Evolutionary conservation across 2,888 invertebrate species (phyloP), one percentile per base, ranked within the genome.

Genomic region (Sinodicranocentrus sp.): DNA sequence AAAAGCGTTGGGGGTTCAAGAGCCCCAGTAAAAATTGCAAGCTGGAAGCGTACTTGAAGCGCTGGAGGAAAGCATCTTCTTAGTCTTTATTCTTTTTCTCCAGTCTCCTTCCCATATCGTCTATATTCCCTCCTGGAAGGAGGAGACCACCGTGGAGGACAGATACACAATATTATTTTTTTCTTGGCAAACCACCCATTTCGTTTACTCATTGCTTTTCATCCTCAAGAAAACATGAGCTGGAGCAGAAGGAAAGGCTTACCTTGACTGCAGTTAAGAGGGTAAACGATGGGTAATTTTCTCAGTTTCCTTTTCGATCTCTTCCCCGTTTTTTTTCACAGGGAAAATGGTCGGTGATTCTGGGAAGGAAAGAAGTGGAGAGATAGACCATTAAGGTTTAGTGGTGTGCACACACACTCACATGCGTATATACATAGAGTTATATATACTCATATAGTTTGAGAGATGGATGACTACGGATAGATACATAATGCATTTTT

Each of bases 111-210:
- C n/a, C 48, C 19, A 19, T 17, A 15, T 57, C 15, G 57, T 57
- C 57, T 19, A 57, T 57, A 57, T 15, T 33, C 33, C 10, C 5
- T 6, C 3, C 33, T 33, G 33, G 10, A 33, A 3, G 3, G n/a
- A n/a, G 33, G 33, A 10, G 33, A 33, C 33, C 10, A 10, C 5
- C 3, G 33, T 33, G 33, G 48, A 17, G 17, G 48, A 23, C 59
- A 67, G 43, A 67, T 21, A 67, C 71, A 71, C 13, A 33, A 71
- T 33, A 71, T 57, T 43, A 67, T 48, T 67, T 52, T 33, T 48
- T 73, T 77, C 52, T 77, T 78, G 78, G 78, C 78, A 78, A 78
- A 78, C 70, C 78, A 78, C 77, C 76, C 78, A 78, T 78, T 67
- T 44, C 59, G 61, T 78, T 78, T 65, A 57, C 57, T 70, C 70